Conservation (phyloP, 2,888 invertebrate genomes). For the Stenurella melanura region DNA sequence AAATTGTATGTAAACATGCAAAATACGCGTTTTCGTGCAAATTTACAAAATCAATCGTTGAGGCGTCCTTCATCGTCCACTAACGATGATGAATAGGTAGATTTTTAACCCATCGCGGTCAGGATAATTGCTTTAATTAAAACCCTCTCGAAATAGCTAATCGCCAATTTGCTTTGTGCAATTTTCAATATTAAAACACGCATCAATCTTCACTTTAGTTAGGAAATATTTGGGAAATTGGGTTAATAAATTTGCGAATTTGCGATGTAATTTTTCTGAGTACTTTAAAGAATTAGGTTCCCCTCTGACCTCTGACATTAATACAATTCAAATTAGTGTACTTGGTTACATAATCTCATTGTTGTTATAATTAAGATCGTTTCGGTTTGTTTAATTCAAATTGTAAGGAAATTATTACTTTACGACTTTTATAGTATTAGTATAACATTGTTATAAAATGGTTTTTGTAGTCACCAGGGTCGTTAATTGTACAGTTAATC, state of each 20-base stretch:
- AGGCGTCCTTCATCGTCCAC: slow-evolving; percentile 49
- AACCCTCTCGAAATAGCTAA: slow-evolving; percentile 36
- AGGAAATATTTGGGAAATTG: slow-evolving; percentile 20
- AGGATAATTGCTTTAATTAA: slow-evolving; percentile 41
- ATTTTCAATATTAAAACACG: slow-evolving; percentile 31
- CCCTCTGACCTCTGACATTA: slow-evolving; percentile 12
- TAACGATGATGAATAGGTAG: slow-evolving; percentile 49
- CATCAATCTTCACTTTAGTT: slow-evolving; percentile 29
- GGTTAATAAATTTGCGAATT: slow-evolving; percentile 36
- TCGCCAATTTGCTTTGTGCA: slow-evolving; percentile 37
- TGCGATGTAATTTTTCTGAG: slow-evolving; percentile 9
- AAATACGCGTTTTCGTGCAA: slow-evolving; percentile 55
- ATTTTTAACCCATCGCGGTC: slow-evolving; percentile 26
- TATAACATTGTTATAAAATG: slow-evolving; percentile 1
- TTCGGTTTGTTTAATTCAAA: slow-evolving; percentile 22
- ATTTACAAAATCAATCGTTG: slow-evolving; percentile 53
- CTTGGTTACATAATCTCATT: slow-evolving; percentile 14
- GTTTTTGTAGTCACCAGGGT: not conserved
- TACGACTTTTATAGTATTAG: not conserved
- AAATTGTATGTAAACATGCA: slow-evolving; percentile 54
- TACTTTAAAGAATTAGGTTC: slow-evolving; percentile 15
- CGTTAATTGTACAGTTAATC: not conserved
- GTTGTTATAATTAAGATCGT: slow-evolving; percentile 17
- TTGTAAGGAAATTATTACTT: slow-evolving; percentile 16
- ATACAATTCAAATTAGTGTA: slow-evolving; percentile 12